A percentile compares a stretch with the other conserved stretches of the same genome.
Conservation (phyloP, 2,113 vertebrate genomes). For the Amphilophus citrinellus region DNA sequence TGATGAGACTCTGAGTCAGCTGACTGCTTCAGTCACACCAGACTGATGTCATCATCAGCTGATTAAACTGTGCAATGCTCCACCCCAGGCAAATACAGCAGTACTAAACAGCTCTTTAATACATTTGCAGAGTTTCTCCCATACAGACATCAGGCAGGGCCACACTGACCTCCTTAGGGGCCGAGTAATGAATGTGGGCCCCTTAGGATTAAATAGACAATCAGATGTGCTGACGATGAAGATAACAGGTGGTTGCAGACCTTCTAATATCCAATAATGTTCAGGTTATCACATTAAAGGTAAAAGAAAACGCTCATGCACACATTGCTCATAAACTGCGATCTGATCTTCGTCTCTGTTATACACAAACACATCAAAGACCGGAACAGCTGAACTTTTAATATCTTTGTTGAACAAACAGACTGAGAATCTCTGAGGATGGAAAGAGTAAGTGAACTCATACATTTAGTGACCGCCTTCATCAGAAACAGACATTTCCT, state of each 20-base stretch:
- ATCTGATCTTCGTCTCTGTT: not conserved
- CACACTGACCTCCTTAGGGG: no score
- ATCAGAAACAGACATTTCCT: not conserved
- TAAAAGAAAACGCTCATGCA: not conserved
- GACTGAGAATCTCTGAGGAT: not conserved
- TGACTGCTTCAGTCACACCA: not conserved
- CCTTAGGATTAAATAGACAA: not conserved
- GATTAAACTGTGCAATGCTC: not conserved
- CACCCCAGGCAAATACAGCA: not conserved
- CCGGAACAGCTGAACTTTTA: not conserved
- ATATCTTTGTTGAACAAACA: not conserved
- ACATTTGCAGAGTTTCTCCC: no score
- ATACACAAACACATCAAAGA: rapidly evolving
- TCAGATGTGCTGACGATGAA: not conserved
- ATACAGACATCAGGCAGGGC: no score
- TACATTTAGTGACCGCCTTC: not conserved
- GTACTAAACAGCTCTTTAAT: no score
- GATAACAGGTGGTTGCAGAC: not conserved
- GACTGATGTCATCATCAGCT: not conserved
- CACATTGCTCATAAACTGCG: not conserved
- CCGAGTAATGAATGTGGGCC: rapidly evolving
- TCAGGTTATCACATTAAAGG: not conserved
- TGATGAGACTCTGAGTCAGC: not conserved
- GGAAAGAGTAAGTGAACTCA: not conserved
- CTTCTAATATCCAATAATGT: not conserved